These are phyloP conservation scores for Trichopoda pennipes DNA, from an alignment of 2,888 invertebrate genomes.

Conservation along the genomic window DNA sequence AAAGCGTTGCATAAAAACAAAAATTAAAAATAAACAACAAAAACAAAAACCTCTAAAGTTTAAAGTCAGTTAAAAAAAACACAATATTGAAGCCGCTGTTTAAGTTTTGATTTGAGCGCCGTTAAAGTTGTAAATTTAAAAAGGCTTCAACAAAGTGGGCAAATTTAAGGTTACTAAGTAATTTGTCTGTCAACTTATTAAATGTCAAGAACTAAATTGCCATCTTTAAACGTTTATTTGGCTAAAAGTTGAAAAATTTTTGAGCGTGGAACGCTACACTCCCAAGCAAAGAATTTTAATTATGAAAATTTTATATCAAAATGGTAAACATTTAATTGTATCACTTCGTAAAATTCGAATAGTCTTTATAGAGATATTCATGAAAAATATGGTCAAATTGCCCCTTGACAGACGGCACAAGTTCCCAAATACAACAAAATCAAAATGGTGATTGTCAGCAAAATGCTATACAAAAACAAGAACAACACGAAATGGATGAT, in stretches of 20 bases:
- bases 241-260: no score
- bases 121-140: neutral
- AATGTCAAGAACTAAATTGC: no score
- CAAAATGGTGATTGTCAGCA: slow-evolving; percentile 71
- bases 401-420: slow-evolving; percentile 81
- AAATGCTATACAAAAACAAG: slow-evolving; percentile 79
- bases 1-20: neutral
- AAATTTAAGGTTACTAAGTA: no score
- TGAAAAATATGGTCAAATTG: slow-evolving; percentile 88
- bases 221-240: no score
- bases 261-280: no score
- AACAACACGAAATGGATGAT: slow-evolving; percentile 80
- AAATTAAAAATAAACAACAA: neutral
- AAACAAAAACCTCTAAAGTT: no score
- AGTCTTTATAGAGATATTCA: slow-evolving; percentile 92
- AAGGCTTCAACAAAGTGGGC: no score
- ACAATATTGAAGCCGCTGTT: slow-evolving; percentile 10
- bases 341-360: no score
- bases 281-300: no score
- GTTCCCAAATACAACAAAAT: slow-evolving; percentile 65
- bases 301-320: no score
- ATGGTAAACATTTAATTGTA: no score
- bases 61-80: neutral
- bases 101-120: neutral
- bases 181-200: no score